phyloP scores from a whole-genome alignment of 2,888 invertebrate species.

The Hipparchia semele region DNA sequence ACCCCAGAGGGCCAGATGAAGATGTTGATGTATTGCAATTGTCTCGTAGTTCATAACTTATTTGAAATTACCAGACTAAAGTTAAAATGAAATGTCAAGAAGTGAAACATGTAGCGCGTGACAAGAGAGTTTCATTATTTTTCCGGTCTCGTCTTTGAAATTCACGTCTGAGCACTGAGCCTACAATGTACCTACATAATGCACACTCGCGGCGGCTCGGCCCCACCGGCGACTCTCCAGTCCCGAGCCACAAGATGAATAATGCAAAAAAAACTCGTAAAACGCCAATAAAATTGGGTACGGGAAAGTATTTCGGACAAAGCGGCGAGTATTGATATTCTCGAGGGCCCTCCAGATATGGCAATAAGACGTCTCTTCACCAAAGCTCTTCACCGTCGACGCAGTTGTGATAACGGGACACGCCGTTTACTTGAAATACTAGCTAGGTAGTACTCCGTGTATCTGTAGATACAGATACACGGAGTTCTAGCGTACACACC shows the following conservation, averaged over 20 bases:
- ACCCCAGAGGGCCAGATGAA: too few species aligned
- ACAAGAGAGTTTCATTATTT: too few species aligned
- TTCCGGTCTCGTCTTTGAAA: too few species aligned
- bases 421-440: not conserved
- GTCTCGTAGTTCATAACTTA: too few species aligned
- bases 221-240: not conserved
- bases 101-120: too few species aligned
- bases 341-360: slow-evolving; percentile 32
- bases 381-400: not conserved
- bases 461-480: too few species aligned
- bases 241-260: slow-evolving; percentile 22
- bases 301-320: slow-evolving; percentile 25
- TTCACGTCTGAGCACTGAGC: too few species aligned
- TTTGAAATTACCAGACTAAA: too few species aligned
- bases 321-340: slow-evolving; percentile 23
- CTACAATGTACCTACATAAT: not conserved
- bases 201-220: slow-evolving; percentile 10
- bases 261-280: slow-evolving; percentile 27
- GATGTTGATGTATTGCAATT: too few species aligned
- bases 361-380: not conserved
- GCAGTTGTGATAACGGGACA: not conserved
- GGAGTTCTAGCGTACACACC: not conserved
- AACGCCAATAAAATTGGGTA: slow-evolving; percentile 22
- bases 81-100: too few species aligned
- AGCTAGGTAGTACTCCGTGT: too few species aligned